phyloP scores from a whole-genome alignment of 2,888 invertebrate species.

The Tetanocera ferruginea region DNA sequence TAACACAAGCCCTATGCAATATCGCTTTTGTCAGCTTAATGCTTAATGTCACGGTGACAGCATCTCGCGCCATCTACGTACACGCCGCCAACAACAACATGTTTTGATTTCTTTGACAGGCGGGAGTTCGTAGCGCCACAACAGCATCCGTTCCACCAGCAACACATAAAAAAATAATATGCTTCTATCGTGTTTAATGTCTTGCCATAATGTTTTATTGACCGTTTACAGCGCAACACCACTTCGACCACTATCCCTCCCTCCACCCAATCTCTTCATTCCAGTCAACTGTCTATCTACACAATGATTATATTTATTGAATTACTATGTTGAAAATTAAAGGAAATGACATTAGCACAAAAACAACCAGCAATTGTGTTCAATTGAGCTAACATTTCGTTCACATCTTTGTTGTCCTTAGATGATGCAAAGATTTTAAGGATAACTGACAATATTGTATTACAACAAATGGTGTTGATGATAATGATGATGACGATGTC shows the following conservation, averaged over 20 bases:
- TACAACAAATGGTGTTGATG: background rate
- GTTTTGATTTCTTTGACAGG: too few relatives aligned
- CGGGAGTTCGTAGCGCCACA: too few relatives aligned
- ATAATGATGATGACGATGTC: too few relatives aligned
- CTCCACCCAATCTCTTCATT: background rate
- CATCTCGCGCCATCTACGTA: too few relatives aligned
- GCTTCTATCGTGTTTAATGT: conserved; percentile 34
- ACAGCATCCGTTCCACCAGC: background rate
- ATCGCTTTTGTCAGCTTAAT: too few relatives aligned
- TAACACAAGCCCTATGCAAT: too few relatives aligned
- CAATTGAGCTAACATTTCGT: conserved; percentile 2
- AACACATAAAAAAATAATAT: background rate
- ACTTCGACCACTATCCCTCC: background rate
- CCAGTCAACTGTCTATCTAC: background rate
- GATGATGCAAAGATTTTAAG: background rate
- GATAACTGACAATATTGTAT: background rate
- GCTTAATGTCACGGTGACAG: too few relatives aligned
- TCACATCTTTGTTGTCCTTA: background rate
- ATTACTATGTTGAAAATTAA: background rate
- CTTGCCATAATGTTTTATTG: conserved; percentile 46
- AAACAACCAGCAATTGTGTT: background rate
- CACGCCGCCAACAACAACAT: too few relatives aligned
- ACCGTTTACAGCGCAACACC: conserved; percentile 40
- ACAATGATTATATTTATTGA: background rate
- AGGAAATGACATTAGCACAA: background rate